Evolutionary conservation across 2,797 vertebrate genomes (phyloP), one percentile per base, ranked within the genome.

Genomic region (Sus cebifrons): DNA sequence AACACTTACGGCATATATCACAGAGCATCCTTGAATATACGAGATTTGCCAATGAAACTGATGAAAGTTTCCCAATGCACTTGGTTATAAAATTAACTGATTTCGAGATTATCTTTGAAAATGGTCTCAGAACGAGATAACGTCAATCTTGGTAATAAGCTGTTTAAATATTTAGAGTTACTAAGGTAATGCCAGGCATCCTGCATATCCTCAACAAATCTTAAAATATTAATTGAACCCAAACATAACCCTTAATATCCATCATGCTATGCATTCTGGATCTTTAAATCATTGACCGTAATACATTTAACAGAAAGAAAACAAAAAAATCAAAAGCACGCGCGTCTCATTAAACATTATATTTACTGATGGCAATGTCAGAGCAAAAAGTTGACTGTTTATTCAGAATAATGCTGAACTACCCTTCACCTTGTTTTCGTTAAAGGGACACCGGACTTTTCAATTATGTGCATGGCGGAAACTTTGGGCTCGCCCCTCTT

Each of bases 121-220:
- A 90, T 88, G 67, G 96, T 94, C 90, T 87, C 86, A 16, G 40
- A 95, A 86, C 89, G 32, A 88, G 6, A n/a, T 32, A 89, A 88
- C 32, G 32, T 64, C 60, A 58, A 78, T 68, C 40, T n/a, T 96
- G 49, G 49, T 93, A 89, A 79, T 90, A 94, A 82, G 77, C 15
- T 78, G 21, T 68, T 96, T 71, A 92, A 70, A 95, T 40, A 88
- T 88, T 97, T 86, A 89, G n/a, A 84, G 36, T 68, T 95, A 92
- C 62, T 18, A 88, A 77, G 64, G 52, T 86, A 81, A 88, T 85
- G 21, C 9, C 52, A 84, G 13, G 25, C 12, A 95, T 87, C 44
- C 36, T 93, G 5, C 70, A 68, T 78, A 13, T 65, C 27, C 44
- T 90, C 54, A 71, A 89, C 36, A 96, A 96, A 89, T 77, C 88